phyloP scores from a whole-genome alignment of 2,113 vertebrate species.

The Penelope pileata region DNA sequence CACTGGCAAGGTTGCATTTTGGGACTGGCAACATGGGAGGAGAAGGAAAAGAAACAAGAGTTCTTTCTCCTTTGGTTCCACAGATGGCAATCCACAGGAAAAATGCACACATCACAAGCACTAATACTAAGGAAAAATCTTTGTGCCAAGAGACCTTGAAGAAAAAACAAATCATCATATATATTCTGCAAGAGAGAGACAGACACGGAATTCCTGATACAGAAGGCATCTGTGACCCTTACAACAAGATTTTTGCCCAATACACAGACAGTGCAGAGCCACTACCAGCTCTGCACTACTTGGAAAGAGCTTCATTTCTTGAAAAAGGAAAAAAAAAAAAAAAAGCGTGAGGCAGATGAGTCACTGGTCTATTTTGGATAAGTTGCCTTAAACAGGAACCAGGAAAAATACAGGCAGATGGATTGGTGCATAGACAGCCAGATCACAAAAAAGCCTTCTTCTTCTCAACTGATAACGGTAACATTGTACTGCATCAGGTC shows the following conservation, averaged over 20 bases:
- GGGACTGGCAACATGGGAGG: rapidly evolving
- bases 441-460: neutral
- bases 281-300: neutral
- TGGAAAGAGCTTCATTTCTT: neutral
- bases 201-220: neutral
- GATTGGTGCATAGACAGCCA: neutral
- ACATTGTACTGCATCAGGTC: neutral
- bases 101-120: neutral
- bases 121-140: neutral
- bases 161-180: neutral
- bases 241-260: neutral
- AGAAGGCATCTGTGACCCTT: neutral
- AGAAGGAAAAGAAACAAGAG: neutral
- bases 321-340: neutral
- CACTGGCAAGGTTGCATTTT: rapidly evolving
- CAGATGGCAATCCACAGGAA: neutral
- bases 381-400: neutral
- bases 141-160: neutral
- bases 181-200: neutral
- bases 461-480: neutral
- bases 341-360: neutral
- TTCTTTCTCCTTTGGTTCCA: neutral
- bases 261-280: neutral
- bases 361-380: neutral
- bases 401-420: neutral